phyloP scores from a whole-genome alignment of 1,140 invertebrate species.

The Bombus picipes region DNA sequence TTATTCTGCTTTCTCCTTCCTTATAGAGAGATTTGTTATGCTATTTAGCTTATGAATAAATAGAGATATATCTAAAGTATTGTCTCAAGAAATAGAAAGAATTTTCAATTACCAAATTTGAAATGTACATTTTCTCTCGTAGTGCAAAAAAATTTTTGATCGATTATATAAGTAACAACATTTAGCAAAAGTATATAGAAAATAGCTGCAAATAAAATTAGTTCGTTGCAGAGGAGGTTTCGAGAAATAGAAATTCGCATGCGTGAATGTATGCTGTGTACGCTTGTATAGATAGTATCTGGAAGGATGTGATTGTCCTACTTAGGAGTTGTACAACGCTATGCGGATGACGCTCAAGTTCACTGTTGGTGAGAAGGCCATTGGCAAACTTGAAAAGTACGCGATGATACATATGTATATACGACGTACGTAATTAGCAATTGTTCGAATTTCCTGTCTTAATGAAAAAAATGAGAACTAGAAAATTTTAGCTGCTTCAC shows the following conservation, averaged over 20 bases:
- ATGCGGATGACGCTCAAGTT: slow-evolving; percentile 69
- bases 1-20: not conserved
- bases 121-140: not conserved
- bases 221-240: slow-evolving; percentile 62
- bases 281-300: slow-evolving; percentile 74
- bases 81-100: not conserved
- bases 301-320: slow-evolving; percentile 80
- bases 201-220: slow-evolving; percentile 33
- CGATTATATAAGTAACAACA: not conserved
- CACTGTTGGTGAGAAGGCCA: slow-evolving; percentile 69
- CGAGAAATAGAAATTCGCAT: slow-evolving; percentile 80
- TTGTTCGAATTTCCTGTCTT: not conserved
- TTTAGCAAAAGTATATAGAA: not conserved
- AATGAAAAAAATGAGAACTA: not conserved
- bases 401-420: slow-evolving; percentile 61
- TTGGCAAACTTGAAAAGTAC: slow-evolving; percentile 72
- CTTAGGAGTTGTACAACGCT: slow-evolving; percentile 71
- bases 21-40: not conserved
- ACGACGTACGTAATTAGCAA: not conserved
- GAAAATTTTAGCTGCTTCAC: not conserved
- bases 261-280: slow-evolving; percentile 67
- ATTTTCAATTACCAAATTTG: not conserved
- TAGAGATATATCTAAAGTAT: not conserved
- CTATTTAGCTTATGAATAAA: too few relatives aligned
- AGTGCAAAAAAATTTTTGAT: not conserved